Conservation (phyloP, 2,797 vertebrate species). For the Halcyon badia region DNA sequence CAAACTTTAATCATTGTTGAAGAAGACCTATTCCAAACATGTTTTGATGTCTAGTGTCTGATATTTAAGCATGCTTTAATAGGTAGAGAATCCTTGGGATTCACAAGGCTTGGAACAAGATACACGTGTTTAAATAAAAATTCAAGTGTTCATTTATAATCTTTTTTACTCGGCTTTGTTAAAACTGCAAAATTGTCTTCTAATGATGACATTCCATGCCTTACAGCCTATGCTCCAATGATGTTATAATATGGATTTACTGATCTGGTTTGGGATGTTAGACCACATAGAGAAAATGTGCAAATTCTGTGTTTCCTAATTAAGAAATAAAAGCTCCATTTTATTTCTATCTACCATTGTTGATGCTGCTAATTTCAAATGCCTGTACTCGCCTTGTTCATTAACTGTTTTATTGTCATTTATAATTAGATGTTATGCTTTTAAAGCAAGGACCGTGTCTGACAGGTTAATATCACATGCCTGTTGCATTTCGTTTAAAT, state of each 20-base stretch:
- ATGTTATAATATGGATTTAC: background rate
- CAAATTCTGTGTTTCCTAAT: background rate
- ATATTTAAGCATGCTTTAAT: background rate
- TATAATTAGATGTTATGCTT: background rate
- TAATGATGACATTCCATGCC: background rate
- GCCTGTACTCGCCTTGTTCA: background rate
- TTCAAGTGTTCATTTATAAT: background rate
- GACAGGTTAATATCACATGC: background rate
- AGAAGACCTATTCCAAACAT: background rate
- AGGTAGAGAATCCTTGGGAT: background rate
- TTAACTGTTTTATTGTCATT: background rate
- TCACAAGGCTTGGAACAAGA: background rate
- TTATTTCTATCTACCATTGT: background rate
- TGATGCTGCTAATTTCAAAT: background rate
- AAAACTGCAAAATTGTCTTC: background rate
- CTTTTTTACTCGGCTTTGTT: background rate
- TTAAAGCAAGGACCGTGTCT: background rate
- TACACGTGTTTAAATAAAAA: background rate
- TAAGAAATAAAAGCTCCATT: background rate
- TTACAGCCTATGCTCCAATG: background rate
- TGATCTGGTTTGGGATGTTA: background rate
- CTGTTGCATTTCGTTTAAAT: background rate
- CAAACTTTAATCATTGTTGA: slow-evolving; percentile 15
- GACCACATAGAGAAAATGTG: background rate
- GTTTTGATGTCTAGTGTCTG: slow-evolving; percentile 2